Evolutionary conservation across 1,140 invertebrate genomes (phyloP), one percentile per base, ranked within the genome.

Genomic region (Temnothorax longispinosus): DNA sequence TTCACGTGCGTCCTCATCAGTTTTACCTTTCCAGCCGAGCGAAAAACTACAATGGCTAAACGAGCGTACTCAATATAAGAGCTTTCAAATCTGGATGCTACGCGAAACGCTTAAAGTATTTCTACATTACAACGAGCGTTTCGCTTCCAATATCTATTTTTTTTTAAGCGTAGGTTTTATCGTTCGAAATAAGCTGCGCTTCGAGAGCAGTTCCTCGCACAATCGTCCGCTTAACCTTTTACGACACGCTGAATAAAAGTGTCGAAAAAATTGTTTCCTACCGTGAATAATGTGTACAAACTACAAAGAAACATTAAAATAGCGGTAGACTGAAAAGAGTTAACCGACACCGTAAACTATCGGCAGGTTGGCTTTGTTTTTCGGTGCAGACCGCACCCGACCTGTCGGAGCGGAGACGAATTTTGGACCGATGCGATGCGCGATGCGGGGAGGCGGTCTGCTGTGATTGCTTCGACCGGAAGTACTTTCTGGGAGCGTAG

Each of bases 381-480:
- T 84, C 54, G 67, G 35, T 21, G 81, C 80, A 52, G 65, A 86
- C 87, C 87, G 54, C 75, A 86, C 84, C 54, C 44, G 77, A n/a
- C 71, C 86, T 60, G 80, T 76, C 56, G 87, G 38, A 88, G 86
- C 86, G 69, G 89, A 90, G 87, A 90, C 89, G 87, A 90, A 90
- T 90, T 90, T 88, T 88, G 89, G 78, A 56, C 11, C 38, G 54
- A 35, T 13, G 50, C 13, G 50, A 50, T 21, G 27, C 3, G 47
- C n/a, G 69, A 21, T 1, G 41, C 32, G 75, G 52, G 32, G 38
- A 27, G 84, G 54, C 52, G 69, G 27, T 18, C 47, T 8, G 67
- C 82, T 38, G 90, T 91, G 90, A 91, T 91, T 91, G 90, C 89
- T 75, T 90, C 84, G 84, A 67, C 87, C 78, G 87, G 89, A 91